Evolutionary conservation across 1,140 invertebrate genomes (phyloP), one percentile per base, ranked within the genome.

Genomic region (Solen grandis): DNA sequence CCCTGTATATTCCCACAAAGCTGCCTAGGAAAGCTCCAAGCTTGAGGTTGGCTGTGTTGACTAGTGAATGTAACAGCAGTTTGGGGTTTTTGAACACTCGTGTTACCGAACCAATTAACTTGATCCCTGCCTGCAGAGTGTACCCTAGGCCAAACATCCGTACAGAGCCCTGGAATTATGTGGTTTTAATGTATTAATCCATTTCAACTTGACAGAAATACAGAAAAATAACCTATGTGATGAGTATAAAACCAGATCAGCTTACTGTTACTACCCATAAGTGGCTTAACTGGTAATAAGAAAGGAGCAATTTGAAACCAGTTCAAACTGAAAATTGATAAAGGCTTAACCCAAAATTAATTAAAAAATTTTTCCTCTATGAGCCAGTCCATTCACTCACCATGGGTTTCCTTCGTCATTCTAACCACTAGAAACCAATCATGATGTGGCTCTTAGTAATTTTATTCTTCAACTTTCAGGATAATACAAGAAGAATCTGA

Each of bases 1-100:
- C 89, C 79, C 87, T 88, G 69, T 89, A 91, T 10, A 91, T 68
- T 4, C 85, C 88, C 52, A 81, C 84, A 74, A 89, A 91, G 29
- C 81, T 84, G 19, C 86, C 90, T 8, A 92, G 78, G 74, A 92
- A 92, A 19, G 88, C 87, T 38, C 87, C 91, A 33, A 91, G 81
- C 31, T 83, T 84, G 25, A 89, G 72, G 59, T 88, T 91, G 33
- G 84, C 83, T 57, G 31, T 84, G 57, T 87, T 85, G 60, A 86
- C 81, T 8, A 91, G 22, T 31, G 87, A 65, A 16, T 85, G 77
- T 5, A 87, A 16, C 3, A 91, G 22, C 36, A 77, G 57, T 8
- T 69, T 82, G 0, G 91, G 90, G 35, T 86, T 76, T 55, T 82
- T 86, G 14, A 88, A 38, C 10, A 90, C 63, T 22, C 63, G 57